Evolutionary conservation across 2,888 invertebrate genomes (phyloP), one percentile per base, ranked within the genome.

Genomic region (Hypercompe scribonia): DNA sequence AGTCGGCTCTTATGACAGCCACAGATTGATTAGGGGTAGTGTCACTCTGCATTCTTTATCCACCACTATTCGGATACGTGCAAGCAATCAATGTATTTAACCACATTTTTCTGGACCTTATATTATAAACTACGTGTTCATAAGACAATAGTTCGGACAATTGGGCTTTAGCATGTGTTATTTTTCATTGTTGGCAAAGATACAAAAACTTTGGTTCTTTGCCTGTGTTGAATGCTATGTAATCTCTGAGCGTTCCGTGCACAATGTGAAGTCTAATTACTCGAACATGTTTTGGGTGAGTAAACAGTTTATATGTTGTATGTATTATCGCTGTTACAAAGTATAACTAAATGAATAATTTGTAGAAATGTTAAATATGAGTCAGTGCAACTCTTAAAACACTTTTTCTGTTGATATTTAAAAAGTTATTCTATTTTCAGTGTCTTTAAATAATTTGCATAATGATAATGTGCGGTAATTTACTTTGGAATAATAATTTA

Each of bases 241-340:
- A 31, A 21, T 65, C 21, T 31, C 15, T 31, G 13, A 21, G 31
- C 31, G 18, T 21, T 42, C 24, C 42, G 66, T 13, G 33, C 66
- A 66, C 31, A 31, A 5, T 31, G 42, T 28, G 66, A 66, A 66
- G 46, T 46, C 31, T 66, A 66, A 66, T 66, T 46, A 31, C 66
- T n/a, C 24, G 31, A 10, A 46, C 31, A 46, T 66, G 46, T 66
- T 46, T 46, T 46, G 18, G 31, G 31, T 46, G 24, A 31, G 1
- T 21, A 42, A 66, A 31, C 5, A 42, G 21, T 39, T 42, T 31
- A 13, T 39, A 42, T 65, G 21, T 42, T 65, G 8, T 28, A n/a
- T 65, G 8, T 28, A n/a, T 24, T 28, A 36, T 36, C 36, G 36
- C 15, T 13, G 11, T 36, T n/a, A 2, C 28, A 42, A 65, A 65